Percentiles rank a stretch among this genome's conserved stretches.
phyloP scores from a whole-genome alignment of 2,888 invertebrate genomes.

The Drosophila rellima region DNA sequence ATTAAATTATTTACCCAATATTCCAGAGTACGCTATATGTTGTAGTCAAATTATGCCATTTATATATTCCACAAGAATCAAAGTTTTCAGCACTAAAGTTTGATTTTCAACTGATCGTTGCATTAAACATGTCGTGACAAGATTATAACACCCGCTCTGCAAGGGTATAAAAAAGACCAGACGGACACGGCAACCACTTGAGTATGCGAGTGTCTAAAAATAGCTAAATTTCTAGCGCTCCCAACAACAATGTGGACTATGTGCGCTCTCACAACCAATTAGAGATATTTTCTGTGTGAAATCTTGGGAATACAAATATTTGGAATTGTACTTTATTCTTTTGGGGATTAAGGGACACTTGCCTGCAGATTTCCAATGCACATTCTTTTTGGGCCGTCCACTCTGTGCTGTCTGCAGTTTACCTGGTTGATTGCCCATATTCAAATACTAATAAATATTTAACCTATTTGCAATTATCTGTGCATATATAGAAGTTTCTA shows the following conservation, averaged over 20 bases:
- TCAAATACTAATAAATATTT: conserved; percentile 65
- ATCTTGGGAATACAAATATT: conserved; percentile 39
- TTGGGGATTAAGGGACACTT: conserved; percentile 71
- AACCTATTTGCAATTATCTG: conserved; percentile 74
- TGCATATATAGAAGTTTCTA: conserved; percentile 74
- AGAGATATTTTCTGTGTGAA: conserved; percentile 37
- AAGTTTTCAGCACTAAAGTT: neutral
- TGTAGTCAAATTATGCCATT: no score
- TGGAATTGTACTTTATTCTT: conserved; percentile 18
- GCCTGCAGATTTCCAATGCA: conserved; percentile 95
- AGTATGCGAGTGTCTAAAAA: conserved; percentile 83
- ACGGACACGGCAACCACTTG: conserved; percentile 82
- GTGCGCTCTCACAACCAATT: conserved; percentile 60
- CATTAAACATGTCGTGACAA: neutral
- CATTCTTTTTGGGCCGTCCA: conserved; percentile 90
- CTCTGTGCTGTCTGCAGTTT: conserved; percentile 87
- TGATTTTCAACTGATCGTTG: neutral
- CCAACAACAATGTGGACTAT: conserved; percentile 74
- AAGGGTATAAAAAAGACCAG: conserved; percentile 29
- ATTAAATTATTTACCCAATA: neutral
- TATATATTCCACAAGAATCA: no score
- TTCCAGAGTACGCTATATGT: no score
- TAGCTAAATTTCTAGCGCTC: conserved; percentile 82
- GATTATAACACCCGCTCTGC: neutral
- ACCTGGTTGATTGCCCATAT: conserved; percentile 89